Evolutionary conservation across 2,113 vertebrate species (phyloP).

Genomic region (Takifugu bimaculatus): DNA sequence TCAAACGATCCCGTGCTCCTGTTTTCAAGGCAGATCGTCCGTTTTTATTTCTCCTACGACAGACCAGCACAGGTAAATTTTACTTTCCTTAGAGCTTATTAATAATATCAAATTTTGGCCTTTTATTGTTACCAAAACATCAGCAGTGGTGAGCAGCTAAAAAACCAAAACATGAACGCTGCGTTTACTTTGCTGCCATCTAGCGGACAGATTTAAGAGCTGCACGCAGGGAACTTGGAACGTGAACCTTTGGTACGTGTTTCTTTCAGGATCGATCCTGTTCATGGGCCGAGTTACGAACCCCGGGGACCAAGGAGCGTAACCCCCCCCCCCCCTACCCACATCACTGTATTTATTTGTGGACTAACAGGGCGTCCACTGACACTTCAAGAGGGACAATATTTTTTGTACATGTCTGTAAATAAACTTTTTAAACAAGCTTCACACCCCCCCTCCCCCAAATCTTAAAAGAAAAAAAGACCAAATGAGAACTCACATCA

Average conservation of each 20-base stretch:
- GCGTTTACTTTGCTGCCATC: background rate
- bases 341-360: constrained; percentile 60
- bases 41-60: constrained; percentile 83
- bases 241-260: no score
- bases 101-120: background rate
- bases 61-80: constrained; percentile 79
- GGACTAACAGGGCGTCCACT: constrained; percentile 41
- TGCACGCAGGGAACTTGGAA: background rate
- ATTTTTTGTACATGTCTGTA: constrained; percentile 75
- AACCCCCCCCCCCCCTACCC: constrained; percentile 3
- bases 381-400: constrained; percentile 66
- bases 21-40: constrained; percentile 88
- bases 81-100: background rate
- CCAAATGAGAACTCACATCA: constrained; percentile 4
- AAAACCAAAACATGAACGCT: background rate
- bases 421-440: constrained; percentile 75
- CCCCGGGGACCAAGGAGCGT: constrained; percentile 67
- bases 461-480: background rate
- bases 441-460: constrained; percentile 56
- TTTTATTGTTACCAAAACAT: background rate
- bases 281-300: constrained; percentile 86
- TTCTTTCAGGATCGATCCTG: constrained; percentile 79
- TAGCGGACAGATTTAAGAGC: background rate
- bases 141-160: background rate
- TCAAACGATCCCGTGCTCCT: constrained; percentile 84